phyloP scores from a whole-genome alignment of 2,113 vertebrate species.

The Anolis carolinensis region DNA sequence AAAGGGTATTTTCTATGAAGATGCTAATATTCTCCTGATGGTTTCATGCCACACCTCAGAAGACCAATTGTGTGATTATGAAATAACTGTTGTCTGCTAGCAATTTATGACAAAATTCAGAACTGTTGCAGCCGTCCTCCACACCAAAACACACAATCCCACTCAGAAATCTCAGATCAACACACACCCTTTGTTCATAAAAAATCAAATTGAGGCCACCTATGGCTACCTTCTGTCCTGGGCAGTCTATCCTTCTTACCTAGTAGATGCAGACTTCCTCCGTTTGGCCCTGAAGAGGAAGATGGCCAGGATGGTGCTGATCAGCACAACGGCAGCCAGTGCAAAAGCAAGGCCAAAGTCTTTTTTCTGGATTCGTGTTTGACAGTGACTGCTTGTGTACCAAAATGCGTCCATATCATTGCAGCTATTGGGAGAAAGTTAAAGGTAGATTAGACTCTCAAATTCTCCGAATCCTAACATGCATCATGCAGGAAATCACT shows the following conservation, averaged over 20 bases:
- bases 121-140: background rate
- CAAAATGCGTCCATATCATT: background rate
- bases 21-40: background rate
- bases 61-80: no score
- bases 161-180: background rate
- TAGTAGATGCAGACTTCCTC: background rate
- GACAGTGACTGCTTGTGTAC: background rate
- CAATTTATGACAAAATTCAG: background rate
- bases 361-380: background rate
- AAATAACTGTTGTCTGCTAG: background rate
- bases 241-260: background rate
- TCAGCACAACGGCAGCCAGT: background rate
- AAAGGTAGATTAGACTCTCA: background rate
- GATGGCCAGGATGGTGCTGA: background rate
- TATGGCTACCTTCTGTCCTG: background rate
- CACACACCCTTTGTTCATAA: background rate
- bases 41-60: no score
- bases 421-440: background rate
- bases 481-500: background rate
- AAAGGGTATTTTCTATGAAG: background rate
- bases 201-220: background rate
- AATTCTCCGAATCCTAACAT: no score
- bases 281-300: background rate
- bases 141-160: no score
- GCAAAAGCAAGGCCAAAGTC: background rate